Base-by-base conservation (phyloP, 2,797 vertebrate genomes). In the Sylvia borin region DNA sequence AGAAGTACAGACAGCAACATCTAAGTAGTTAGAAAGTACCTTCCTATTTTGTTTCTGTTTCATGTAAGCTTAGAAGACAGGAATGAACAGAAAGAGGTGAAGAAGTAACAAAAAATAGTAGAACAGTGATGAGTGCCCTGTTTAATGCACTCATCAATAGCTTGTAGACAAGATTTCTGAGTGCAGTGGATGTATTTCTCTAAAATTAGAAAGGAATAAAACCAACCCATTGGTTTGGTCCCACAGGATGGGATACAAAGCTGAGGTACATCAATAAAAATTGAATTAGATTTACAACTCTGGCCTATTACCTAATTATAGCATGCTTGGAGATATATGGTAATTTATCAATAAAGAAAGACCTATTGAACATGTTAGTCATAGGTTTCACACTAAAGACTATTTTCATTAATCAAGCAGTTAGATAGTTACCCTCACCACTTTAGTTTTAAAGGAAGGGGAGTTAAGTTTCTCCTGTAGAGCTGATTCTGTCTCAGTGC, bases 301-400 rank as follows among this genome's bases (percentile, higher is more conserved):
- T 92, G 51, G 43, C 57, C 92, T 88, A 90, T 95, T 96, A 95
- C 88, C 93, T 96, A 91, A 96, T 97, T 96, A 90, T 87, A 93
- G 34, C 50, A 62, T 85, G 54, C 74, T 95, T 94, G 92, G 65
- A 90, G 61, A 82, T 93, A 80, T 78, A 93, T 95, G 82, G 90
- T 96, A 95, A 97, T 96, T 95, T 96, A 95, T 95, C 95, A 95
- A 47, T 96, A 79, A 92, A 81, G 68, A 92, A 74, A 95, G 45
- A 81, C 34, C 85, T 92, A 94, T 91, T 94, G 96, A 95, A 95
- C n/a, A 53, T 71, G 81, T 75, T 96, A 87, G 84, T 92, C 90
- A 89, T 58, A 82, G 53, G 67, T 79, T 90, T 91, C 78, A 79
- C 66, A 16, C 36, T 55, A 31, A 79, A 95, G 75, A 94, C 53